Base-by-base conservation (phyloP, 2,888 invertebrate species). In the Mythimna albipuncta region DNA sequence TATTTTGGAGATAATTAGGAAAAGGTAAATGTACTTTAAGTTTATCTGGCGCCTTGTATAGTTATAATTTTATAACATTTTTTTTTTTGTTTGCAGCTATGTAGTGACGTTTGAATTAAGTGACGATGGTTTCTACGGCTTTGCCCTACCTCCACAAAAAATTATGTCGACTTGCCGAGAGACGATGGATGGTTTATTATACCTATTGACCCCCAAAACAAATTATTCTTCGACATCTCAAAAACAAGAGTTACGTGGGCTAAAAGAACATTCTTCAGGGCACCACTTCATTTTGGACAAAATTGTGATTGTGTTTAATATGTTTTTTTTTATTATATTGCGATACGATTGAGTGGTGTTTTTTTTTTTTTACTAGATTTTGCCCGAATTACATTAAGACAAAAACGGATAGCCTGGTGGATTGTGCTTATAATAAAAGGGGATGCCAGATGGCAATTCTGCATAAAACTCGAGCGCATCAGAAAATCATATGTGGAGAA, bases 81-180 rank as follows among this genome's bases (percentile, higher is more conserved):
- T 21, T n/a, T 41, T 61, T 11, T 61, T 38, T 81, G 75, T 41
- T 67, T 84, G 4, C 85, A 95, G 95, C 13, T 97, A 98, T 65
- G 96, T 97, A 0, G 96, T 97, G 81, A 97, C 97, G 0, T 97
- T 98, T 66, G 98, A 98, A 90, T 94, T 98, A 4, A 94, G 97
- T 6, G 98, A 98, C 85, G 91, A 87, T 0, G 97, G 97, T 0
- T 81, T 88, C 44, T 93, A 97, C 59, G 98, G 98, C 0, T 98
- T 98, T 87, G 89, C 97, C 7, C 91, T 98, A 9, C 98, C 98
- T 0, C 93, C 97, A 0, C 79, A 91, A 0, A 94, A 97, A 84
- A 98, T 98, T 63, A 88, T 97, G 32, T 97, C 97, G 0, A 97
- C 97, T 0, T 97, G 97, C 62, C 85, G 92, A 71, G 98, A 98